A percentile compares a stretch with the other conserved stretches of the same genome.
Evolutionary conservation across 2,113 vertebrate species (phyloP).

Genomic region (Melospiza georgiana): DNA sequence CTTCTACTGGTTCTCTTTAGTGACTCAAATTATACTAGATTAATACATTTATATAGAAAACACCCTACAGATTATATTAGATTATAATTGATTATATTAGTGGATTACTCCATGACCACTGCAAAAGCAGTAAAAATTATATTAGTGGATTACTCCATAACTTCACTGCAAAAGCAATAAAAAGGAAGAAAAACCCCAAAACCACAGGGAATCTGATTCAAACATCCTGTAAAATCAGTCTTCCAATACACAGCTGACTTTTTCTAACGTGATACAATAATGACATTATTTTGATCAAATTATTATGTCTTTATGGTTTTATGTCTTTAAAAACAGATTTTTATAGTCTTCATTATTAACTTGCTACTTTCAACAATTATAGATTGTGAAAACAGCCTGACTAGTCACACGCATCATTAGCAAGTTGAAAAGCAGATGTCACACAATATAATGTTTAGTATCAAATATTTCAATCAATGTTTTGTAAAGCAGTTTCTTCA

Average conservation of each 20-base stretch:
- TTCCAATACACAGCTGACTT: not conserved
- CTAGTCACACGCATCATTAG: not conserved
- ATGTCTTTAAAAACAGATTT: not conserved
- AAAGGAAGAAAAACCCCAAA: not conserved
- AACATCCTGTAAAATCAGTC: not conserved
- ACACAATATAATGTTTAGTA: not conserved
- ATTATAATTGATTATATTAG: not conserved
- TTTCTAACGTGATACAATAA: not conserved
- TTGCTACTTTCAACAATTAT: not conserved
- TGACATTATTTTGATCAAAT: not conserved
- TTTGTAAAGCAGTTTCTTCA: not conserved
- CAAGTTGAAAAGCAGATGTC: constrained; percentile 5
- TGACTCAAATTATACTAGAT: not conserved
- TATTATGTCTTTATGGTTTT: not conserved
- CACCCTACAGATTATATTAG: not conserved
- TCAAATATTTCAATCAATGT: not conserved
- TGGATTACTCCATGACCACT: not conserved
- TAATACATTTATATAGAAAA: not conserved
- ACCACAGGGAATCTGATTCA: not conserved
- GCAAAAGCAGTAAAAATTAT: not conserved
- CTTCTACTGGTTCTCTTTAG: too few relatives aligned
- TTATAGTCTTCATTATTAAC: not conserved
- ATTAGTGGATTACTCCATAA: not conserved
- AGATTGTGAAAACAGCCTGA: not conserved
- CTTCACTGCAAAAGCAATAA: not conserved